phyloP scores from a whole-genome alignment of 2,888 invertebrate genomes.

The Pammene aurita region DNA sequence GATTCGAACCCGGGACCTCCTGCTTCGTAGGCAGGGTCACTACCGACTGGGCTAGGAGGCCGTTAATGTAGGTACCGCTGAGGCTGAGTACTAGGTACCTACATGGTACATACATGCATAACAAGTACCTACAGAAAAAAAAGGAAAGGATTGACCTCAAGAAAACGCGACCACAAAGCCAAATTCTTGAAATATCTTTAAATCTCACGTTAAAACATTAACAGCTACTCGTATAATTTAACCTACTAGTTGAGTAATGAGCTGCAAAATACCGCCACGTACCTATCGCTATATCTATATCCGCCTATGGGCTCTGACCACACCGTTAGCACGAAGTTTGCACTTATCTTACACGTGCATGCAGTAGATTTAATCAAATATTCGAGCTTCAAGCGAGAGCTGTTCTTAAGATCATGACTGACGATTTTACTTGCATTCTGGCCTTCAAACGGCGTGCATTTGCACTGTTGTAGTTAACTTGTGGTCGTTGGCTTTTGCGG shows the following conservation, averaged over 20 bases:
- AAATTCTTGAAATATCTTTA: neutral
- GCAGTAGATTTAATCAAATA: conserved; percentile 36
- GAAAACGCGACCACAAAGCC: no score
- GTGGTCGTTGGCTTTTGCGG: neutral
- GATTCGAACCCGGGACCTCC: no score
- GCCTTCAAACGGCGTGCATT: conserved; percentile 9
- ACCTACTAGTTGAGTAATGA: conserved; percentile 28
- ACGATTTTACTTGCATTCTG: conserved; percentile 27
- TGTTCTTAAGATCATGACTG: conserved; percentile 34
- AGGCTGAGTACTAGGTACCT: no score
- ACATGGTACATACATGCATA: no score
- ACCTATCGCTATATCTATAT: conserved; percentile 33
- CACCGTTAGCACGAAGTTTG: conserved; percentile 25
- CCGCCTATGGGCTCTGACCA: conserved; percentile 21
- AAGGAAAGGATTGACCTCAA: no score
- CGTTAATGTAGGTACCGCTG: no score
- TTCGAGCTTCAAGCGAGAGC: conserved; percentile 24
- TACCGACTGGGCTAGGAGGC: no score
- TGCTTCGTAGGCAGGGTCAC: no score
- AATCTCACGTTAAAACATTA: neutral
- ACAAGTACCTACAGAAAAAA: no score
- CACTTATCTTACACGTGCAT: conserved; percentile 36
- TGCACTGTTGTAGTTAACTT: conserved; percentile 1
- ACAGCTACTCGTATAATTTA: conserved; percentile 5
- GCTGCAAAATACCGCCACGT: conserved; percentile 20